Conservation (phyloP, 2,797 vertebrate species). For the Synaphobranchus kaupii region DNA sequence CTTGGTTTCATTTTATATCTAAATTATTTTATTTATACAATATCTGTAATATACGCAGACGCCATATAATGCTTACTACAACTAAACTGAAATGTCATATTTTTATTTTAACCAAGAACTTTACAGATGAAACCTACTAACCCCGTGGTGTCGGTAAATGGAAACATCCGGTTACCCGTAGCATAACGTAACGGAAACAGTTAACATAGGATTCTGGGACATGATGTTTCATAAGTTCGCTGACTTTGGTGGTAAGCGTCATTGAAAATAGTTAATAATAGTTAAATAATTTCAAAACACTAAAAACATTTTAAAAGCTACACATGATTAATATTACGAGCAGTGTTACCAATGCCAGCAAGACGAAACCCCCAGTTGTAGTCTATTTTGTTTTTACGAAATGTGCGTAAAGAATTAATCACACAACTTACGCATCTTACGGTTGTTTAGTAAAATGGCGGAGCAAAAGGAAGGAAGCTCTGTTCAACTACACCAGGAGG, state of each 20-base stretch:
- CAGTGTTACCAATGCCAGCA: neutral
- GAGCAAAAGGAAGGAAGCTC: constrained; percentile 63
- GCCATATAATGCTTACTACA: neutral
- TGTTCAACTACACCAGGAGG: constrained; percentile 74
- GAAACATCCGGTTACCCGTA: constrained; percentile 8
- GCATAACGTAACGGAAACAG: neutral
- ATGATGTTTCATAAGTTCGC: constrained; percentile 23
- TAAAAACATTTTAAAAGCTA: neutral
- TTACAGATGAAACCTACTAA: neutral
- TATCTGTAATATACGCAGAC: neutral
- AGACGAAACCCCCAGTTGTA: neutral
- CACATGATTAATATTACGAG: neutral
- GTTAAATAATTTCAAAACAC: too few species aligned
- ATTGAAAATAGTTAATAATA: neutral
- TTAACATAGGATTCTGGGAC: constrained; percentile 23
- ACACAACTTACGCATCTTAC: constrained; percentile 43
- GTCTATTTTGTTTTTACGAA: constrained; percentile 22
- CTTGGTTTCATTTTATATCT: neutral
- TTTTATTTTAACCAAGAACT: neutral
- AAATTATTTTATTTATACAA: neutral
- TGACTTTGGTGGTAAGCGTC: neutral
- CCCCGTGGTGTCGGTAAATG: neutral
- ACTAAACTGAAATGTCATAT: neutral
- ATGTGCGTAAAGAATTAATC: constrained; percentile 21
- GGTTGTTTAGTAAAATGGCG: constrained; percentile 69